phyloP scores from a whole-genome alignment of 2,888 invertebrate genomes.

The Athalia rosae region DNA sequence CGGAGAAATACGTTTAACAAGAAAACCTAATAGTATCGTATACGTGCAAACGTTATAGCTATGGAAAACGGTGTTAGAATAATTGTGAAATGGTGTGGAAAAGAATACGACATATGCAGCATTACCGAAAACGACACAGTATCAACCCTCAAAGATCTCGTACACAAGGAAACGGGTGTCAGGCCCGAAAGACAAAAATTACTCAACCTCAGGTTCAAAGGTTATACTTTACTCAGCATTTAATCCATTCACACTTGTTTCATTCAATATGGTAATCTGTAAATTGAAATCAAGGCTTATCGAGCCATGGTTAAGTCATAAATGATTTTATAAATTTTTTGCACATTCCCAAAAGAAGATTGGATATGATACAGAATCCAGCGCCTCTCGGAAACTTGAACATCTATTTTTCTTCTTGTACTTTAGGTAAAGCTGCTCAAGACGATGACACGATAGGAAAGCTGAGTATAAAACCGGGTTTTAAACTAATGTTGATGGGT shows the following conservation, averaged over 20 bases:
- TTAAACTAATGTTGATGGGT: conserved; percentile 98
- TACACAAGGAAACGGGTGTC: conserved; percentile 92
- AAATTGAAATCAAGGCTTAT: too few species aligned
- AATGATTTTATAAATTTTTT: too few species aligned
- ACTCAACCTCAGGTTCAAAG: conserved; percentile 93
- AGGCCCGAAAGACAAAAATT: conserved; percentile 95
- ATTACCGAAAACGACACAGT: conserved; percentile 88
- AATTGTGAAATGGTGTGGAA: conserved; percentile 94
- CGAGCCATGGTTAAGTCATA: too few species aligned
- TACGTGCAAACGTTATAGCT: neutral
- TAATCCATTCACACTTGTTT: conserved; percentile 3
- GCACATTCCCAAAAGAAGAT: too few species aligned
- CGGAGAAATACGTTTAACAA: neutral
- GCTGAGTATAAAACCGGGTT: conserved; percentile 88
- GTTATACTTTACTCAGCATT: conserved; percentile 74
- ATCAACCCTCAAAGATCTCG: conserved; percentile 87
- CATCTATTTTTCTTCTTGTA: too few species aligned
- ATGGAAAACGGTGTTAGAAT: conserved; percentile 74
- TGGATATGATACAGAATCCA: neutral
- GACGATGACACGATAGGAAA: conserved; percentile 86
- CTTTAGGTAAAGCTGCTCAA: conserved; percentile 86
- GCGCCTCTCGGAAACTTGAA: neutral
- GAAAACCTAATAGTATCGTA: conserved; percentile 3
- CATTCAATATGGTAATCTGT: neutral
- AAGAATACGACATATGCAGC: conserved; percentile 87